Evolutionary conservation across 2,888 invertebrate species (phyloP), one percentile per base, ranked within the genome.

Genomic region (Cerastis rubricosa): DNA sequence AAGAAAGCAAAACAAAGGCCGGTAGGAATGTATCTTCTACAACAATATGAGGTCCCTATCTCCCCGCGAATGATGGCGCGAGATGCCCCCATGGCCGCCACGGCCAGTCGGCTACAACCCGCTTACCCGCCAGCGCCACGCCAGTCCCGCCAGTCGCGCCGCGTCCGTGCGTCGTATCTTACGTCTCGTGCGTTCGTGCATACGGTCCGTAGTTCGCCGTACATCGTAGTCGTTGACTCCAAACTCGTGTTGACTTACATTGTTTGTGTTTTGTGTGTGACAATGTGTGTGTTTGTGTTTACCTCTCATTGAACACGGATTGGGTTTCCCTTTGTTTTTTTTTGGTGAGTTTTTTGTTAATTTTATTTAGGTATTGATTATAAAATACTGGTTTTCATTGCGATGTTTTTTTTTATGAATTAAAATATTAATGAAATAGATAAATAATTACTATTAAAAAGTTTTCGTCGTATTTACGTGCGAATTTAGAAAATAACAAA

Each of bases 241-340:
- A 63, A 77, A 71, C 74, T 87, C 74, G 84, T 73, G 74, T 71
- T 68, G 71, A 74, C 81, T 83, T 72, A 84, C 75, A 75, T 85
- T 80, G 80, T 80, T 85, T 84, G 85, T 87, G 87, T 87, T 83
- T 77, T 81, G 83, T 85, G 87, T 86, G 90, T 89, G 87, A 86
- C 84, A 85, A 85, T 90, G 87, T 85, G 86, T 84, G 80, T 87
- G 76, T 80, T 86, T 80, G 80, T 85, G 80, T 78, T 75, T 81
- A 76, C 74, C 17, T 80, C 79, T 85, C 54, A 78, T 85, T 83
- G 75, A 81, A 73, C 85, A 80, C 76, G 81, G 81, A 85, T 83
- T 88, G 86, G 84, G 83, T 90, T 80, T 84, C 74, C 63, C 70
- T 76, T 69, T 71, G 69, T 22, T 65, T 70, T 71, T 65, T 87